These are phyloP conservation scores for Craniophora ligustri DNA, from an alignment of 2,888 invertebrate genomes.

Conservation along the genomic window DNA sequence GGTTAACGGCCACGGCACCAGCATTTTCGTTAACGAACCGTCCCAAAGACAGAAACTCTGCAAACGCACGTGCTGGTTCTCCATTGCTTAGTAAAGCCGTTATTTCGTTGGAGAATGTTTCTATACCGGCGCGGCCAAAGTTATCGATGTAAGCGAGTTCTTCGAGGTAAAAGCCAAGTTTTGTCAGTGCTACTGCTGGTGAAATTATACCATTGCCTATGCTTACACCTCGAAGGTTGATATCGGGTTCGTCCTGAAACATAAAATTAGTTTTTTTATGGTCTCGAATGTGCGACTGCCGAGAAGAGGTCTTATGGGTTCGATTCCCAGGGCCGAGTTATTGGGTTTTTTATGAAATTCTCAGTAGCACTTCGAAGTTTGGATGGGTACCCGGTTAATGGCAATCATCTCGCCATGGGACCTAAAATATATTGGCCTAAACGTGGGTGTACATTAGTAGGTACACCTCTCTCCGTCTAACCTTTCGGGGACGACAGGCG, in stretches of 20 bases:
- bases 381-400: too few species aligned
- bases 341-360: too few species aligned
- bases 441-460: too few species aligned
- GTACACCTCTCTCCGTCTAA: too few species aligned
- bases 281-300: too few species aligned
- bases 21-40: slow-evolving; percentile 87
- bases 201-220: slow-evolving; percentile 96
- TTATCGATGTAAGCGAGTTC: slow-evolving; percentile 91
- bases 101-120: slow-evolving; percentile 84
- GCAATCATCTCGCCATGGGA: too few species aligned
- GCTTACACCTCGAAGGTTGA: slow-evolving; percentile 92
- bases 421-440: too few species aligned
- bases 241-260: slow-evolving; percentile 10
- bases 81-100: slow-evolving; percentile 83
- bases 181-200: slow-evolving; percentile 84
- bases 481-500: too few species aligned
- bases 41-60: slow-evolving; percentile 90
- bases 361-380: too few species aligned
- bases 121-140: slow-evolving; percentile 88
- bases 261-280: background rate
- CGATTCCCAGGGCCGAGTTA: too few species aligned
- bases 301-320: too few species aligned
- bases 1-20: slow-evolving; percentile 92
- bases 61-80: slow-evolving; percentile 89
- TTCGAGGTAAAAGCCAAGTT: slow-evolving; percentile 81